Conservation (phyloP, 2,113 vertebrate genomes). For the Capricornis sumatraensis region DNA sequence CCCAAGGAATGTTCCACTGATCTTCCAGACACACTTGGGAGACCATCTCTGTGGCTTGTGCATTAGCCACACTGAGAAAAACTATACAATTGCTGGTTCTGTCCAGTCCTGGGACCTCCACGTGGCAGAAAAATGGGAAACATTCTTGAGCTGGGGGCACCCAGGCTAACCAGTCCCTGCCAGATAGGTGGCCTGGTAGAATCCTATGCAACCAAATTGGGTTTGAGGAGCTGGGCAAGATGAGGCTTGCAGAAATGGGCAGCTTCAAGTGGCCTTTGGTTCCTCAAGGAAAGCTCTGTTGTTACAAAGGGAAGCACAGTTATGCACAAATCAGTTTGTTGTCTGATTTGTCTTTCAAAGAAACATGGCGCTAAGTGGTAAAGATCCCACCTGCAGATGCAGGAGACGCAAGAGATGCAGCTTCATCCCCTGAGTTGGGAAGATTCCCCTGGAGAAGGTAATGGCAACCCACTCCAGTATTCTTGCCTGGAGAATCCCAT, state of each 20-base stretch:
- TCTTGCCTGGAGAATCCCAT: neutral
- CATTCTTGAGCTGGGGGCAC: neutral
- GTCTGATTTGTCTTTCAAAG: neutral
- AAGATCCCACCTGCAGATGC: neutral
- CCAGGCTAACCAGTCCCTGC: too few species aligned
- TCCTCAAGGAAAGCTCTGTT: neutral
- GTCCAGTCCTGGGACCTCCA: neutral
- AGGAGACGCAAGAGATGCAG: neutral
- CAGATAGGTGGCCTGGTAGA: neutral
- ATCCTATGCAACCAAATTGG: fast-evolving
- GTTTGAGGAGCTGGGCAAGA: neutral
- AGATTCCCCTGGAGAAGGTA: neutral
- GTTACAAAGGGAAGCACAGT: neutral
- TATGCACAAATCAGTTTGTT: neutral
- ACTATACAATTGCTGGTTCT: fast-evolving
- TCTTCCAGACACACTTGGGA: neutral
- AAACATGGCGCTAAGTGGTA: neutral
- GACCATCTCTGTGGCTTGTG: neutral
- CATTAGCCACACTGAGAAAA: neutral
- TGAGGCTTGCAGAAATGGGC: neutral
- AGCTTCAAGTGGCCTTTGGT: neutral
- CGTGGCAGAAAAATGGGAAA: neutral
- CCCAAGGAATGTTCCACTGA: neutral
- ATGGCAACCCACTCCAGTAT: neutral
- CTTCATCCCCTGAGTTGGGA: neutral